Evolutionary conservation across 2,113 vertebrate genomes (phyloP).

Genomic region (Malurus alboscapulatus): DNA sequence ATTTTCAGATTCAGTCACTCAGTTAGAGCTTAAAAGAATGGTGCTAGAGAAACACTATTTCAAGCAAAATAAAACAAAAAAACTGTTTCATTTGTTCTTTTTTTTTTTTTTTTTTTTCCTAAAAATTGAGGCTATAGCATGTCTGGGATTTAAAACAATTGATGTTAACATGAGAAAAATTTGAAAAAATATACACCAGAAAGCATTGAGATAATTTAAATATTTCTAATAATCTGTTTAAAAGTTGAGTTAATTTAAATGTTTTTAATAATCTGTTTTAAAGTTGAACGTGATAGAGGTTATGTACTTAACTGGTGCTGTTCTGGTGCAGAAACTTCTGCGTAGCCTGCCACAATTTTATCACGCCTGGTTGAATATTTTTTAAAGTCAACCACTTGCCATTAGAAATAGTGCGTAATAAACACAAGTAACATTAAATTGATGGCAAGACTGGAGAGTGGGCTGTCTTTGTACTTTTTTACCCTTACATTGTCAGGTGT

Average conservation of each 20-base stretch:
- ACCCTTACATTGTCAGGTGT: not conserved
- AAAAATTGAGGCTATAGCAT: not conserved
- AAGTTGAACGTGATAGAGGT: not conserved
- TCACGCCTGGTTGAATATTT: not conserved
- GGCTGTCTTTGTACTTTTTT: not conserved
- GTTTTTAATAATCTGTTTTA: not conserved
- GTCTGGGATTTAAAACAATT: not conserved
- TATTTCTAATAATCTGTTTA: not conserved
- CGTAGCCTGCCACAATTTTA: not conserved
- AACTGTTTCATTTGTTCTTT: not conserved
- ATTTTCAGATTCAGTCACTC: not conserved
- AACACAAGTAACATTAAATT: not conserved
- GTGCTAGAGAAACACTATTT: not conserved
- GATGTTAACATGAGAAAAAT: not conserved
- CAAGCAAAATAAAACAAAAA: not conserved
- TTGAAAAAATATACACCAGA: not conserved
- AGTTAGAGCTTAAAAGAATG: not conserved
- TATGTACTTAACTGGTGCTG: not conserved
- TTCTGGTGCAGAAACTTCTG: not conserved
- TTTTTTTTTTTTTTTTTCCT: not conserved
- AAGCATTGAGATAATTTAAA: not conserved
- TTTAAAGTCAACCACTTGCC: not conserved
- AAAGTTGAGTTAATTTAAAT: not conserved
- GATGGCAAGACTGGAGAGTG: accelerated
- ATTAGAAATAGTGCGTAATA: not conserved